Evolutionary conservation across 2,888 invertebrate species (phyloP).

Genomic region (Asteroscopus sphinx): DNA sequence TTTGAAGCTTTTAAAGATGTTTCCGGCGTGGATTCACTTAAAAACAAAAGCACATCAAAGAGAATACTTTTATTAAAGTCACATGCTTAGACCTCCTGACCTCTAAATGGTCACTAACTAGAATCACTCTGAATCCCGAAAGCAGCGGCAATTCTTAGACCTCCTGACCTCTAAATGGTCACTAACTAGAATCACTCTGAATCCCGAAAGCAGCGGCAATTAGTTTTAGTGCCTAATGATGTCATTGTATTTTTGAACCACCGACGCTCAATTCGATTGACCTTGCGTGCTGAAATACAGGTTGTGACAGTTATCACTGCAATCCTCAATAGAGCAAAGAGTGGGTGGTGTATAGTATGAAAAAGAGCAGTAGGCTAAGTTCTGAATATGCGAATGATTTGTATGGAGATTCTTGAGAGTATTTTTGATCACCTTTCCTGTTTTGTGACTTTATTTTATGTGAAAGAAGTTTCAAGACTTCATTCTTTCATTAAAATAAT

Average conservation of each 20-base stretch:
- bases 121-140: conserved; percentile 40
- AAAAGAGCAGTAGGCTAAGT: conserved; percentile 37
- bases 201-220: conserved; percentile 50
- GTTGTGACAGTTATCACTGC: conserved; percentile 69
- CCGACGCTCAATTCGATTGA: conserved; percentile 64
- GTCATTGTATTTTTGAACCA: conserved; percentile 62
- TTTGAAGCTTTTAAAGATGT: background rate
- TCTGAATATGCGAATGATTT: background rate
- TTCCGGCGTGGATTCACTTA: background rate
- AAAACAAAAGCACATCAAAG: conserved; percentile 1
- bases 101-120: conserved; percentile 21
- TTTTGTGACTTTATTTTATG: no score
- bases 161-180: conserved; percentile 26
- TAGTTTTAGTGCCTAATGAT: conserved; percentile 60
- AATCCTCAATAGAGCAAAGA: conserved; percentile 66
- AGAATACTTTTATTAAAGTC: conserved; percentile 17
- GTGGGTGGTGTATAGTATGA: conserved; percentile 68
- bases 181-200: conserved; percentile 27
- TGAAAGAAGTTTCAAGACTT: no score
- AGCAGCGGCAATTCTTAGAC: conserved; percentile 52
- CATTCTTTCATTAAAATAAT: no score
- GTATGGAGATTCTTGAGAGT: background rate
- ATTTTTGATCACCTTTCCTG: background rate
- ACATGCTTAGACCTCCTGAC: conserved; percentile 29
- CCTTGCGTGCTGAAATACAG: conserved; percentile 69